phyloP scores from a whole-genome alignment of 2,113 vertebrate genomes.

The Setophaga petechia region DNA sequence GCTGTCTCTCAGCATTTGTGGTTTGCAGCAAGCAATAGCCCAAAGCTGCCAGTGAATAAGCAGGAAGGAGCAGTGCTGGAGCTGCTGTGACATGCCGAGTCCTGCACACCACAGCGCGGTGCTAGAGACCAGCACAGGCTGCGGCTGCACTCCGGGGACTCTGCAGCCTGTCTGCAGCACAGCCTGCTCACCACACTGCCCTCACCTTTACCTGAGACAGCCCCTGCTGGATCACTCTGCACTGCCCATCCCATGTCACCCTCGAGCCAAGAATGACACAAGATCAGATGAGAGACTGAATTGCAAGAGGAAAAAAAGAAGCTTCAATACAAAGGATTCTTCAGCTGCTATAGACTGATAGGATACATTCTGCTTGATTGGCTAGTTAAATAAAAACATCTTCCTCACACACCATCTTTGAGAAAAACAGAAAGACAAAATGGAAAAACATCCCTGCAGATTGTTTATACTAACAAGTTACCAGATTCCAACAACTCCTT shows the following conservation, averaged over 20 bases:
- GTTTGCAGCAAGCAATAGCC: neutral
- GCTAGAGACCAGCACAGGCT: neutral
- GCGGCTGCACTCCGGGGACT: neutral
- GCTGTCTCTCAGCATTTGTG: neutral
- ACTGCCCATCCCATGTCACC: neutral
- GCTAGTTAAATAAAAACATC: neutral
- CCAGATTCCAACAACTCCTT: neutral
- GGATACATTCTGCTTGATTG: neutral
- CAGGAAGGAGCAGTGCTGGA: neutral
- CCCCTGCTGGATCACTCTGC: rapidly evolving
- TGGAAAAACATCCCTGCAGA: neutral
- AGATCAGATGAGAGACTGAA: neutral
- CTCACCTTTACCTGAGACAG: neutral
- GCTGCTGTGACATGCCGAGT: rapidly evolving
- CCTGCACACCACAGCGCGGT: neutral
- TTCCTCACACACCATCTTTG: neutral
- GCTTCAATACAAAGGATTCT: neutral
- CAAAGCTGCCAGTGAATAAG: neutral
- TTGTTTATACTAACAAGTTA: too few relatives aligned
- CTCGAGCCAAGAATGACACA: neutral
- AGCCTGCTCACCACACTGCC: neutral
- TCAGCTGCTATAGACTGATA: neutral
- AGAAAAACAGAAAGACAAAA: neutral
- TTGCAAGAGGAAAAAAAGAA: neutral
- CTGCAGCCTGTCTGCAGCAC: neutral